Evolutionary conservation across 30 jellyfish, hydroid and myxozoan species (phyloP), one percentile per base, ranked within the genome.

Genomic region (Hydractinia echinata): DNA sequence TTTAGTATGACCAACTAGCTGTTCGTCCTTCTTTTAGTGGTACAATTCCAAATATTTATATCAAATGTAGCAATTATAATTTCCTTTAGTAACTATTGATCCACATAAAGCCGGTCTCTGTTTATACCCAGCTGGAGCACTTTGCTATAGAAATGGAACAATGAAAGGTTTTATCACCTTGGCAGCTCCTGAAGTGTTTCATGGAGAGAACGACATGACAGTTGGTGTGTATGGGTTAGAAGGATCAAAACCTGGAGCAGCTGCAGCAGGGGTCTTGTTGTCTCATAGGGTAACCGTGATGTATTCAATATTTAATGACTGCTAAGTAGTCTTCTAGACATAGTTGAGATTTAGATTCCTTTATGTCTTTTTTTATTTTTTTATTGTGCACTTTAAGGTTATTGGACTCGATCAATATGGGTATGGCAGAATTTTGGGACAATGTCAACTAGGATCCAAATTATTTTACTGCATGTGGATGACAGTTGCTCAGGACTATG

Each of bases 181-280:
- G 44, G 44, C 44, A 30, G 44, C 44, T 30, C 44, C 44, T 30
- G 44, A 30, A 30, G 44, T 30, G 2, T 30, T 30, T 30, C 44
- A 30, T 30, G 44, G 44, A 30, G 44, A 30, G 44, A 30, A 30
- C 44, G 44, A 30, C 44, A 16, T 60, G 11, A 55, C 90, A 20
- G 83, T 86, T 48, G 89, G 95, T 15, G 83, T 79, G 3, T 86
- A 86, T 61, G 95, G 95, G 4, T 54, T 86, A 30, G 95, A 86
- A 52, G 90, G 95, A 4, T 86, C 95, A 18, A 86, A 80, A 73
- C 95, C 95, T 5, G 95, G 95, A 56, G 95, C 95, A 10, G 90
- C 95, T 52, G 95, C 95, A 8, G n/a, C 87, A 0, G 88, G 95
- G 10, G 95, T 86, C 14, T 54, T 86, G 10, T 74, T 86, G 18